phyloP scores from a whole-genome alignment of 1,140 invertebrate genomes.

The Leucophenga varia region DNA sequence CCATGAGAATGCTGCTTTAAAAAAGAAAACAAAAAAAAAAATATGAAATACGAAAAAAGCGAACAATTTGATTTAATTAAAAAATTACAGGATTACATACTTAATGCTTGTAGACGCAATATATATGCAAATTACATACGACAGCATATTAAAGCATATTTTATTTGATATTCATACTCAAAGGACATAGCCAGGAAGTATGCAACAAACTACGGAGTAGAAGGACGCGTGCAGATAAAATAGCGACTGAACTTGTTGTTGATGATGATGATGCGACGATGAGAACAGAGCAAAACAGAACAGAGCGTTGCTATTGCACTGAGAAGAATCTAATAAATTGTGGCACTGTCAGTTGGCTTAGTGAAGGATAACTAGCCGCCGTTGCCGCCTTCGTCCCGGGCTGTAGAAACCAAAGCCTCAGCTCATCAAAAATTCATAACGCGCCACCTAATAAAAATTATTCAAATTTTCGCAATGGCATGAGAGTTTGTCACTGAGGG shows the following conservation, averaged over 20 bases:
- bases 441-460: constrained; percentile 55
- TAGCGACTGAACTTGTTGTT: constrained; percentile 14
- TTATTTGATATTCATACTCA: constrained; percentile 43
- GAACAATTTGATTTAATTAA: constrained; percentile 54
- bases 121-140: constrained; percentile 48
- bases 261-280: constrained; percentile 30
- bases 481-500: neutral
- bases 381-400: too few species aligned
- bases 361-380: constrained; percentile 47
- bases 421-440: constrained; percentile 55
- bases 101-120: constrained; percentile 52
- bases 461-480: constrained; percentile 46
- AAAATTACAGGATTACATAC: constrained; percentile 54
- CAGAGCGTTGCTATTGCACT: constrained; percentile 23
- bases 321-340: constrained; percentile 54
- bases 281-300: constrained; percentile 7
- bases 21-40: too few species aligned
- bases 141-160: constrained; percentile 51
- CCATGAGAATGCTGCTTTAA: neutral
- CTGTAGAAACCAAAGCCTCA: constrained; percentile 9
- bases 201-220: constrained; percentile 42
- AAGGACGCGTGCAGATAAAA: too few species aligned
- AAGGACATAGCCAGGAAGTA: constrained; percentile 30
- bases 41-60: too few species aligned
- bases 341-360: constrained; percentile 53